A percentile compares a stretch with the other conserved stretches of the same genome.
Evolutionary conservation across 1,140 invertebrate species (phyloP).

Genomic region (Drosophila fuyamai): DNA sequence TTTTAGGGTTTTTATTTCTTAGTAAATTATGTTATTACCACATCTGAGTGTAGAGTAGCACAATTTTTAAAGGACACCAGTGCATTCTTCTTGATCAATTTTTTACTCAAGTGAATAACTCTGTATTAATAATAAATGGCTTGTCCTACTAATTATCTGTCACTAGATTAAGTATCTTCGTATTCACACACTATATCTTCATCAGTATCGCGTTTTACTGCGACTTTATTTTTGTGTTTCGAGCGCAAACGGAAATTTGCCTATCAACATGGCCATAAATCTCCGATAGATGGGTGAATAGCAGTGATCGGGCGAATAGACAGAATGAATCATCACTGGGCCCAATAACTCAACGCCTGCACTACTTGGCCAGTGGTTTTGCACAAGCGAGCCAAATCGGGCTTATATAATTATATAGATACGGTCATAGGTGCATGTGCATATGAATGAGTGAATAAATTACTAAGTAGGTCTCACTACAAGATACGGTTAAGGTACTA

Average conservation of each 20-base stretch:
- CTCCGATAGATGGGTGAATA: constrained; percentile 43
- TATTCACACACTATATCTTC: constrained; percentile 38
- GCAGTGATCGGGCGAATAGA: constrained; percentile 34
- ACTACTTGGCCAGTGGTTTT: constrained; percentile 51
- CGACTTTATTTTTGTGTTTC: constrained; percentile 17
- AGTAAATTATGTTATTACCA: not conserved
- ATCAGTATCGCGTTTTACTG: constrained; percentile 15
- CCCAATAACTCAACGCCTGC: constrained; percentile 65
- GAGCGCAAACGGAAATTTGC: constrained; percentile 61
- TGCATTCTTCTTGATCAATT: not conserved
- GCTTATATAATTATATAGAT: constrained; percentile 74
- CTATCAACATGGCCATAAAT: constrained; percentile 80
- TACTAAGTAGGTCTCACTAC: constrained; percentile 11
- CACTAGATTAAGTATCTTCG: constrained; percentile 34
- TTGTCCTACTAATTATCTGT: constrained; percentile 31
- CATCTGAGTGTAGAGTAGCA: not conserved
- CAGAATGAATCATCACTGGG: constrained; percentile 37
- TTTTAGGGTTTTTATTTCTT: no score
- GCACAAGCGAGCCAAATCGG: constrained; percentile 63
- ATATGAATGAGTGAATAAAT: constrained; percentile 45
- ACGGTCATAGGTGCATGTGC: constrained; percentile 49
- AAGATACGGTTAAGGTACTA: constrained; percentile 14
- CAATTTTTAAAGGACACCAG: constrained; percentile 7
- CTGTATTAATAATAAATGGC: constrained; percentile 1
- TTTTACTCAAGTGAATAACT: not conserved